A percentile compares a stretch with the other conserved stretches of the same genome.
phyloP scores from a whole-genome alignment of 2,797 vertebrate species.

The Nasua narica region DNA sequence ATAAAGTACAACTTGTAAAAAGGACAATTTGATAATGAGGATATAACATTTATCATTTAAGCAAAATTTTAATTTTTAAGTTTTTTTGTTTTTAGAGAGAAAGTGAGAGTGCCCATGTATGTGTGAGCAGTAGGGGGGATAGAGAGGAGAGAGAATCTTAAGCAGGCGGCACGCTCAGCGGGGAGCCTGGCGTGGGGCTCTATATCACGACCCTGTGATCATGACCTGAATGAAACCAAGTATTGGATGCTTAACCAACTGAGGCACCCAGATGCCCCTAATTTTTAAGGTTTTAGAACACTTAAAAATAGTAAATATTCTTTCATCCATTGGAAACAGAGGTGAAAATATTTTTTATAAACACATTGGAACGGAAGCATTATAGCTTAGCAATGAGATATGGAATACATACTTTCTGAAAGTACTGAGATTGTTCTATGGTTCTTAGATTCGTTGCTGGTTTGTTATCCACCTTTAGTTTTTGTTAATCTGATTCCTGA shows the following conservation, averaged over 20 bases:
- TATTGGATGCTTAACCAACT: background rate
- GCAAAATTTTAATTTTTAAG: background rate
- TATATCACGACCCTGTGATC: background rate
- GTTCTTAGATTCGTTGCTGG: background rate
- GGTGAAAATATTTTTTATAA: background rate
- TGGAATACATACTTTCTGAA: background rate
- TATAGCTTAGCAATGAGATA: background rate
- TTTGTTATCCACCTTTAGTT: background rate
- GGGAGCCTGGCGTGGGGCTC: background rate
- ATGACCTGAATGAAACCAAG: background rate
- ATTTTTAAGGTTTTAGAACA: background rate
- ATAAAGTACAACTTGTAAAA: background rate
- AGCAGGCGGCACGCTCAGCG: background rate
- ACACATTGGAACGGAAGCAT: background rate
- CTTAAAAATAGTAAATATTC: background rate
- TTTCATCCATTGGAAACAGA: background rate
- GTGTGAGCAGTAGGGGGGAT: background rate
- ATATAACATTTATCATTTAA: background rate
- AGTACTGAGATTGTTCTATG: background rate
- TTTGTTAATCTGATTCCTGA: background rate
- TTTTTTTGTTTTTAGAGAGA: background rate
- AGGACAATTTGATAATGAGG: background rate
- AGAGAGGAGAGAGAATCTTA: background rate
- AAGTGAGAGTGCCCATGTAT: background rate
- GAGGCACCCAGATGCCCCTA: background rate